phyloP scores from a whole-genome alignment of 2,113 vertebrate genomes.

The Emydura subglobosa region DNA sequence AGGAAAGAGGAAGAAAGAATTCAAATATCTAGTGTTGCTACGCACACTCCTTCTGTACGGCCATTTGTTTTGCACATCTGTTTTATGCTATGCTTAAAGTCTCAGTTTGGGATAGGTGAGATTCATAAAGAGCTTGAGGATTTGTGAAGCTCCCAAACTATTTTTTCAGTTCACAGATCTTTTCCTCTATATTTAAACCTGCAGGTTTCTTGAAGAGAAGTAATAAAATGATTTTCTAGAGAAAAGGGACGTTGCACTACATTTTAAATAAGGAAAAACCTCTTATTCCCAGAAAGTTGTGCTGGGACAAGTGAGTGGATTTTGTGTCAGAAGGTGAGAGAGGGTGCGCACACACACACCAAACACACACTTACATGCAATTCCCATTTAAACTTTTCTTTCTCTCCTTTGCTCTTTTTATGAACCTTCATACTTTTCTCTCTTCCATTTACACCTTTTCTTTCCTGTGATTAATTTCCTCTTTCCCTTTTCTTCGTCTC shows the following conservation, averaged over 20 bases:
- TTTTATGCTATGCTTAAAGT: not conserved
- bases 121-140: not conserved
- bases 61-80: not conserved
- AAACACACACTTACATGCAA: not conserved
- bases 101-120: not conserved
- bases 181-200: not conserved
- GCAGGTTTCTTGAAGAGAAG: not conserved
- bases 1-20: not conserved
- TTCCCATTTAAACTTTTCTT: not conserved
- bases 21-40: not conserved
- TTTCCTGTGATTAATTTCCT: not conserved
- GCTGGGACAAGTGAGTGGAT: not conserved
- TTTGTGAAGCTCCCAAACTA: not conserved
- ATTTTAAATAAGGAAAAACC: not conserved
- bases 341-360: not conserved
- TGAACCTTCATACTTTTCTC: not conserved
- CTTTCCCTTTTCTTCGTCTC: not conserved
- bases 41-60: not conserved
- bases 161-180: not conserved
- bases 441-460: not conserved
- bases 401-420: not conserved
- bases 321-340: too few relatives aligned
- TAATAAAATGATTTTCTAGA: not conserved
- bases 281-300: not conserved
- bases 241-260: not conserved